Conservation (phyloP, 2,797 vertebrate genomes). For the Scyliorhinus canicula region DNA sequence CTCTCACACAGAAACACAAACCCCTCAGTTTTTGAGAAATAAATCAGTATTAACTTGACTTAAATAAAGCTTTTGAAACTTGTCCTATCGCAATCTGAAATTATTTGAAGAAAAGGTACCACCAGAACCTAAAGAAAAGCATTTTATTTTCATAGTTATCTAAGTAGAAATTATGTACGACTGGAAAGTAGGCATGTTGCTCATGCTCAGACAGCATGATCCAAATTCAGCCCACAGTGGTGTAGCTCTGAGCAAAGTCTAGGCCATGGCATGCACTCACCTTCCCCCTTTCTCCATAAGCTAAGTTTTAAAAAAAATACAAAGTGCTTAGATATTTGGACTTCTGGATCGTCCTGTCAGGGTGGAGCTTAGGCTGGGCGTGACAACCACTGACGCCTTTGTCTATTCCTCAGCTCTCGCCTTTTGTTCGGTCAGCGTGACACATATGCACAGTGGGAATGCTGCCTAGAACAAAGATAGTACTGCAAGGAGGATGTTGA, state of each 20-base stretch:
- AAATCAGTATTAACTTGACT: background rate
- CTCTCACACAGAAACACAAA: background rate
- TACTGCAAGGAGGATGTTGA: background rate
- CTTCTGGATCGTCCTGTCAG: background rate
- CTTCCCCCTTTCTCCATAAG: background rate
- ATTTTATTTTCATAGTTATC: background rate
- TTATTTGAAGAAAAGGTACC: conserved; percentile 7
- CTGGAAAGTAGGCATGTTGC: background rate
- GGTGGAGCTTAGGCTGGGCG: background rate
- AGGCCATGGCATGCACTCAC: background rate
- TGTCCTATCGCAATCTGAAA: background rate
- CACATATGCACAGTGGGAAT: background rate
- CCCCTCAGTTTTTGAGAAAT: background rate
- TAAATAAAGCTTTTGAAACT: background rate
- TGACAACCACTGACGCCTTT: background rate
- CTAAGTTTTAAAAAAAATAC: background rate
- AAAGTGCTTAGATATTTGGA: background rate
- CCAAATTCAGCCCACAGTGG: background rate
- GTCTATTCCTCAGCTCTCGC: background rate
- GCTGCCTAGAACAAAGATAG: background rate
- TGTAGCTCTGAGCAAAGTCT: background rate
- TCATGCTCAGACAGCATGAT: background rate
- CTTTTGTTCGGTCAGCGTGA: background rate
- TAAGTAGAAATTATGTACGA: background rate
- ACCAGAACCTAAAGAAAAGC: background rate